phyloP scores from a whole-genome alignment of 2,888 invertebrate species.

The Odontothrips loti region DNA sequence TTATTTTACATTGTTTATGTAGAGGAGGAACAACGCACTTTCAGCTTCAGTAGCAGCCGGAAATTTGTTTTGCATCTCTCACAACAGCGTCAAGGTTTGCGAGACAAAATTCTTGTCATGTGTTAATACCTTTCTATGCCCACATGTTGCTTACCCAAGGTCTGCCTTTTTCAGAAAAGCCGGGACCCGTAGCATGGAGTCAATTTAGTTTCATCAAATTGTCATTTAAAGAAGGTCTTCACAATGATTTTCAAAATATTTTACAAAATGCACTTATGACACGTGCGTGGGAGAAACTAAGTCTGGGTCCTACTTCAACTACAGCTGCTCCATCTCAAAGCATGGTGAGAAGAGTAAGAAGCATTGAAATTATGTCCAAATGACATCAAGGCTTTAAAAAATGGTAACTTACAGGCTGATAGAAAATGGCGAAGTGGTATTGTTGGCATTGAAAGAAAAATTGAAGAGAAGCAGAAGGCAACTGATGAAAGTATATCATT shows the following conservation, averaged over 20 bases:
- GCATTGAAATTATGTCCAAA: background rate
- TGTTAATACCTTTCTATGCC: background rate
- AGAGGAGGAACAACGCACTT: constrained; percentile 76
- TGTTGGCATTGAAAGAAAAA: constrained; percentile 88
- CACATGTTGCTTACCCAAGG: no score
- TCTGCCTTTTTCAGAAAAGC: constrained; percentile 52
- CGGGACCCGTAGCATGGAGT: constrained; percentile 70
- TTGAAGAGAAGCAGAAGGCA: constrained; percentile 84
- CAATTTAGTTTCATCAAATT: constrained; percentile 71
- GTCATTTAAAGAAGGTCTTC: constrained; percentile 80
- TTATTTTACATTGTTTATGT: constrained; percentile 68
- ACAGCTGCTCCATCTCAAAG: constrained; percentile 15
- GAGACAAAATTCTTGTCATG: constrained; percentile 11
- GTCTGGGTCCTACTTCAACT: background rate
- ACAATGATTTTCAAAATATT: constrained; percentile 58
- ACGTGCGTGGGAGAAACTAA: constrained; percentile 18
- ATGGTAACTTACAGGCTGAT: background rate
- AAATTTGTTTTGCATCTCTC: constrained; percentile 73
- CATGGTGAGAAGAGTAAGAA: background rate
- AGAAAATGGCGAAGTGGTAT: constrained; percentile 83
- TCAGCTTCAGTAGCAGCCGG: constrained; percentile 74
- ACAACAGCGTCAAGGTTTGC: constrained; percentile 57
- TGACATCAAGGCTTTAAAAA: background rate
- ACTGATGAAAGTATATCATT: constrained; percentile 87
- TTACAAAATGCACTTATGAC: constrained; percentile 46